Base-by-base conservation (phyloP, 2,797 vertebrate genomes). In the Lagodon rhomboides region DNA sequence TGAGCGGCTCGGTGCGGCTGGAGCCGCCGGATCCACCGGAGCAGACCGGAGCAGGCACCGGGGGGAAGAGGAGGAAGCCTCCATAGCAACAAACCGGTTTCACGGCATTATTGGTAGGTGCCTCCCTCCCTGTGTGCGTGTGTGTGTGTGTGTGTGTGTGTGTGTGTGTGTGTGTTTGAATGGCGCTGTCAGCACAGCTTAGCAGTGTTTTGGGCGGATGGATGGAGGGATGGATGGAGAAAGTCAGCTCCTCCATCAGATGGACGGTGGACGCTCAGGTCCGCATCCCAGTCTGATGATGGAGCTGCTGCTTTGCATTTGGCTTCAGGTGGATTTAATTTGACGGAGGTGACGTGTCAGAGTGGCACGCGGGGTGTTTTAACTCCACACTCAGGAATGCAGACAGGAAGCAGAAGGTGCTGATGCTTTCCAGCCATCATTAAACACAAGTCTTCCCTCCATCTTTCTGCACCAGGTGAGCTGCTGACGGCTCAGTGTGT, bases 41-140 rank as follows among this genome's bases (percentile, higher is more conserved):
- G 34, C 54, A 17, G 49, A 67, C 53, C 61, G 58, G 76, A 34
- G 77, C 51, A 22, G 41, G 70, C 41, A 43, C 58, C 30, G 46
- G 58, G 49, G 54, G 46, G 38, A 58, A 55, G 75, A 75, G 68
- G 61, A 84, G 84, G 50, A 85, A 87, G 50, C 49, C 85, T 87
- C 87, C 93, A 56, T 89, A 91, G 92, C 91, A 91, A 92, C 91
- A 89, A 86, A 90, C 91, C 87, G 87, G 88, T 81, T 88, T 54
- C 75, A 80, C 89, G 77, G 86, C 86, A 79, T 86, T 83, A 84
- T 82, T 63, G 90, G 93, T 92, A 76, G 85, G 91, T 91, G 67
- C 74, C 83, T 91, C 91, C 83, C 82, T 82, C 22, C 2, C 34
- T 61, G 82, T 38, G 77, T n/a, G 67, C 64, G 11, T 50, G 64